These are phyloP conservation scores for Toxotes chatareus DNA, from an alignment of 2,113 vertebrate species.

Conservation along the genomic window DNA sequence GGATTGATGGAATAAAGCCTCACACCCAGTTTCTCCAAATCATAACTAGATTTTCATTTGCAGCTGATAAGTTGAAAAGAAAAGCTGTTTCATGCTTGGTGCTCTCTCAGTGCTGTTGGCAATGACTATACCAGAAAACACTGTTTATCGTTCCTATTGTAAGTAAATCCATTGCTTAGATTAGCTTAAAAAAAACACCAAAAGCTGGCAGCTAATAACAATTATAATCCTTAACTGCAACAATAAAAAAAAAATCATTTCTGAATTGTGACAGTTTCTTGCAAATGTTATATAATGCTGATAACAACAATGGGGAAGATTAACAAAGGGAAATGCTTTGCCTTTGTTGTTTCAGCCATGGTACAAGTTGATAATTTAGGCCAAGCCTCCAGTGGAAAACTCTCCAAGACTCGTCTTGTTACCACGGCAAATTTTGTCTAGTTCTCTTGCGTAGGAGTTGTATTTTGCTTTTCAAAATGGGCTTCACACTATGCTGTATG, in stretches of 20 bases:
- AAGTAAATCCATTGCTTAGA: slow-evolving; percentile 3
- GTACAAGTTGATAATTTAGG: slow-evolving; percentile 7
- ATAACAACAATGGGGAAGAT: neutral
- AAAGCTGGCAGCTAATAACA: neutral
- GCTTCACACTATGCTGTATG: slow-evolving; percentile 21
- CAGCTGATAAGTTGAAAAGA: slow-evolving; percentile 18
- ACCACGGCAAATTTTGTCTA: neutral
- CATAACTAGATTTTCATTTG: neutral
- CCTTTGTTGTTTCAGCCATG: neutral
- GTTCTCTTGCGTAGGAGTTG: slow-evolving; percentile 9
- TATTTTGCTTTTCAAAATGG: slow-evolving; percentile 26
- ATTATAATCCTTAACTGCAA: too few species aligned
- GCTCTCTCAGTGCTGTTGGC: neutral
- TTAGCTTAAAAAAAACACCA: neutral
- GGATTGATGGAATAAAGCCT: neutral
- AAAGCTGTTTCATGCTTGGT: slow-evolving; percentile 12
- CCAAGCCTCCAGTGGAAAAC: slow-evolving; percentile 23
- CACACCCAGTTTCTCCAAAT: neutral
- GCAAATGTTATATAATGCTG: neutral
- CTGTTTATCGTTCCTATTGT: slow-evolving; percentile 9
- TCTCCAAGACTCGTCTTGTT: slow-evolving; percentile 1
- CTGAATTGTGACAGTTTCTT: neutral
- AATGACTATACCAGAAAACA: neutral
- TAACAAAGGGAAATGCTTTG: neutral
- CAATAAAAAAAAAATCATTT: neutral